These are phyloP conservation scores for Nothocercus julius DNA, from an alignment of 2,113 vertebrate genomes.

Conservation along the genomic window DNA sequence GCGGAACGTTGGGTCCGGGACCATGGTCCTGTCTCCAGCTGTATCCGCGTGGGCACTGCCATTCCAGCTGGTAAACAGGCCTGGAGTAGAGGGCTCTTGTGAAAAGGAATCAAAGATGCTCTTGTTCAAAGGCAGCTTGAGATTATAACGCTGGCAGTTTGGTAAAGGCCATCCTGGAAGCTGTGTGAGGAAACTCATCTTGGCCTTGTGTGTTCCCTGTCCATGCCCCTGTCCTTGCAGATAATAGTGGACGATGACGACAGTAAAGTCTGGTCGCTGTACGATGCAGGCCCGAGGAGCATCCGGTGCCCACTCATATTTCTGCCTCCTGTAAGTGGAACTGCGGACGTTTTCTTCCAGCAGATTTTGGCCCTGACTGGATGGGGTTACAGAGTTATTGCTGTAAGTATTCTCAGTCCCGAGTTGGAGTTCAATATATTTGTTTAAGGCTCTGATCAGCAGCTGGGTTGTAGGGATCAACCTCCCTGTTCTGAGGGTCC, in stretches of 20 bases:
- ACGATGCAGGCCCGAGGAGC: constrained; percentile 93
- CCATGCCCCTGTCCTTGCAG: constrained; percentile 65
- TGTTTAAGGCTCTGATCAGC: not conserved
- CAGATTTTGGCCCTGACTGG: constrained; percentile 93
- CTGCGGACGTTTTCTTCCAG: constrained; percentile 97
- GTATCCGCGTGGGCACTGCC: not conserved
- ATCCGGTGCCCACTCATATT: constrained; percentile 96
- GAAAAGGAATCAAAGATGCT: not conserved
- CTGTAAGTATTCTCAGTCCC: constrained; percentile 82
- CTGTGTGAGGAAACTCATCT: not conserved
- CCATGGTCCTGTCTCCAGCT: not conserved
- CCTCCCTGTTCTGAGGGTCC: not conserved
- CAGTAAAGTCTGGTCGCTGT: constrained; percentile 97
- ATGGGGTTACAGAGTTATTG: constrained; percentile 97
- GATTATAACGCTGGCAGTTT: not conserved
- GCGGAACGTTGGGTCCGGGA: not conserved
- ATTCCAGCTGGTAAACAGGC: not conserved
- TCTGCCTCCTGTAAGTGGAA: constrained; percentile 95
- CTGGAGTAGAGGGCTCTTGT: not conserved
- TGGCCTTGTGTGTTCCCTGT: not conserved
- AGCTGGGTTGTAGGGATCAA: not conserved
- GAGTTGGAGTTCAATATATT: fast-evolving
- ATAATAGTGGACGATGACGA: constrained; percentile 98
- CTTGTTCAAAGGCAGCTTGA: not conserved
- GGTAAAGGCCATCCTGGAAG: not conserved